These are phyloP conservation scores for Stegana nigrithorax DNA, from an alignment of 2,888 invertebrate genomes.

Conservation along the genomic window DNA sequence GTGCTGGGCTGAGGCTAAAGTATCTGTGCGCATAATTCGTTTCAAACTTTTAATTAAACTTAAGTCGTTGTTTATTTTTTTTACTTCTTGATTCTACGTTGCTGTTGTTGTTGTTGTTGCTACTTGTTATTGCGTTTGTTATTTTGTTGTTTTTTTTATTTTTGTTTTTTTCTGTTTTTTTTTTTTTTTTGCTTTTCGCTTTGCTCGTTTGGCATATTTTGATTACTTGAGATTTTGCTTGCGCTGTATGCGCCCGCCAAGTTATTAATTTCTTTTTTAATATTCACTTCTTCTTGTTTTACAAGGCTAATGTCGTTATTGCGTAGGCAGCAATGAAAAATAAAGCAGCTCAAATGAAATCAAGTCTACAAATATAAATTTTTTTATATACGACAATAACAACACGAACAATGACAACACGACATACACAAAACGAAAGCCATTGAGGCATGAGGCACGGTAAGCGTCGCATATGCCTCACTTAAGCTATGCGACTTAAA, in stretches of 20 bases:
- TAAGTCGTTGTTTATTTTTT: background rate
- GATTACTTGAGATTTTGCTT: background rate
- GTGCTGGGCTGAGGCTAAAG: too few species aligned
- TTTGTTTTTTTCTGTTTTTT: background rate
- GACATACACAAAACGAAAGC: background rate
- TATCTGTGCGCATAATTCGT: conserved; percentile 2
- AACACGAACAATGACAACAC: background rate
- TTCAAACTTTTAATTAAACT: conserved; percentile 16
- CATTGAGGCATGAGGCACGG: background rate
- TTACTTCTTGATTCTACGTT: background rate
- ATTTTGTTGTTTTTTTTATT: background rate
- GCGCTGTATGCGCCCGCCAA: too few species aligned
- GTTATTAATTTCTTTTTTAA: too few species aligned
- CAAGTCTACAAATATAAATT: background rate
- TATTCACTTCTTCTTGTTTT: too few species aligned
- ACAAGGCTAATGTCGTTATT: too few species aligned
- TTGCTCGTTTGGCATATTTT: background rate
- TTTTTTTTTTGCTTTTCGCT: background rate
- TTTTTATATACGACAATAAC: background rate
- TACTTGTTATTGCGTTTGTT: background rate
- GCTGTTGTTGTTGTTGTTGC: background rate
- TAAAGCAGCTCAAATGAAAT: too few species aligned
- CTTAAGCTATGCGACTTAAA: background rate
- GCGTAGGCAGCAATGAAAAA: too few species aligned
- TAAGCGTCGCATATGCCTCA: background rate